Base-by-base conservation (phyloP, 2,888 invertebrate species). In the Mesoligia furuncula region DNA sequence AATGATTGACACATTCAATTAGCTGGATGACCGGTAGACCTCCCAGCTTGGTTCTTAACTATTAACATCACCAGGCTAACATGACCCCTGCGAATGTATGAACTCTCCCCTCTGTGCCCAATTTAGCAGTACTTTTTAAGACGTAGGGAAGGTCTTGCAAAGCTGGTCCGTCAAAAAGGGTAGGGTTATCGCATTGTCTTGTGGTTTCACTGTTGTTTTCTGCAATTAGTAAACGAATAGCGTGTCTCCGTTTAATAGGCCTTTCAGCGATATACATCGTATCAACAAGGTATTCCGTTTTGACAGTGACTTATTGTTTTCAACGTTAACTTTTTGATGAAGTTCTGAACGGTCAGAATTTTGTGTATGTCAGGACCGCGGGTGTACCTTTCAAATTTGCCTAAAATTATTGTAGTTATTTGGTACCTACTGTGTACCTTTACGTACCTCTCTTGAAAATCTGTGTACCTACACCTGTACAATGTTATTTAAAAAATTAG, bases 1-100 rank as follows among this genome's bases (percentile, higher is more conserved):
- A 97, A 97, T 98, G 98, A 98, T 98, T 98, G 98, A 98, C 98
- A 98, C 97, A 97, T 98, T 98, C 98, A 98, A 98, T 98, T 98
- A 98, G 98, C 95, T 94, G 96, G 96, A 97, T 97, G 97, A 97
- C 97, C 97, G 97, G 93, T 94, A 95, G 96, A 97, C 96, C 97
- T 97, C 97, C 97, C 97, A 96, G 93, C 95, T 93, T 89, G 94
- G 94, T 93, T 93, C 94, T 93, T 92, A 93, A 93, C 93, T 92
- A 93, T 93, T 93, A 93, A 92, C 86, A 42, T 70, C 79, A 83
- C 95, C 94, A 92, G 73, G 88, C 84, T 87, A 84, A 73, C 65
- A 77, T 89, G 95, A 91, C 45, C 94, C 84, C 67, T 79, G 68
- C 72, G 27, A 75, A 67, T 75, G 51, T 74, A 77, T 66, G 36